A percentile compares a stretch with the other conserved stretches of the same genome.
Evolutionary conservation across 2,888 invertebrate species (phyloP).

Genomic region (Stomorhina lunata): DNA sequence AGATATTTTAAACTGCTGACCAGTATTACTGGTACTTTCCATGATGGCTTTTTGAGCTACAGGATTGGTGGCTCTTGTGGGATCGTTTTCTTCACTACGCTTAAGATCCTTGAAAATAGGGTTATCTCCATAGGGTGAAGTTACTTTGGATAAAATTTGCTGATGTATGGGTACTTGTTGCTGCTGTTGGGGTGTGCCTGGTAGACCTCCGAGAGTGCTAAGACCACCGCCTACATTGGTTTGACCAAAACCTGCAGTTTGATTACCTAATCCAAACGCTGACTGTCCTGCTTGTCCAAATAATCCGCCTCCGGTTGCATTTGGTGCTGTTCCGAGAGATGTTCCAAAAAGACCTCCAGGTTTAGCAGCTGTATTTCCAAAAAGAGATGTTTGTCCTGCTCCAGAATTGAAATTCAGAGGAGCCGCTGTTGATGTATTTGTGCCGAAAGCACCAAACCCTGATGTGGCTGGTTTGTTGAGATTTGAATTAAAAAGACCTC

Average conservation of each 20-base stretch:
- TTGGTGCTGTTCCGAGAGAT: conserved; percentile 68
- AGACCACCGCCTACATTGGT: conserved; percentile 63
- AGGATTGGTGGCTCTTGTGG: conserved; percentile 86
- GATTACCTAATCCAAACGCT: conserved; percentile 70
- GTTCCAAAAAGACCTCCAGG: conserved; percentile 79
- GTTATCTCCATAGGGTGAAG: conserved; percentile 93
- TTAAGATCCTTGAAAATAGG: conserved; percentile 89
- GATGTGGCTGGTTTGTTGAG: conserved; percentile 80
- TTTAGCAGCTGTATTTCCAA: conserved; percentile 80
- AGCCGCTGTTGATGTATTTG: conserved; percentile 75
- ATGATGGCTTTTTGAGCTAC: conserved; percentile 85
- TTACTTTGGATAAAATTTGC: conserved; percentile 87
- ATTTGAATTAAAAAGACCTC: conserved; percentile 76
- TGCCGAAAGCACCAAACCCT: conserved; percentile 82
- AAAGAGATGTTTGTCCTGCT: conserved; percentile 78
- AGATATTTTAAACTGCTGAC: conserved; percentile 82
- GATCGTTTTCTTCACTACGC: conserved; percentile 82
- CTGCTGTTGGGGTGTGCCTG: conserved; percentile 72
- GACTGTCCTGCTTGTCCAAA: conserved; percentile 80
- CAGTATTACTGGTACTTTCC: conserved; percentile 77
- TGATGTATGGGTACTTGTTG: conserved; percentile 83
- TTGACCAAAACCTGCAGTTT: conserved; percentile 69
- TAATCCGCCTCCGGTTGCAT: conserved; percentile 73
- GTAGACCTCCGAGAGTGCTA: conserved; percentile 70
- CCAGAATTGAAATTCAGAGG: conserved; percentile 78